Conservation (phyloP, 2,113 vertebrate species). For the Otocyon megalotis region DNA sequence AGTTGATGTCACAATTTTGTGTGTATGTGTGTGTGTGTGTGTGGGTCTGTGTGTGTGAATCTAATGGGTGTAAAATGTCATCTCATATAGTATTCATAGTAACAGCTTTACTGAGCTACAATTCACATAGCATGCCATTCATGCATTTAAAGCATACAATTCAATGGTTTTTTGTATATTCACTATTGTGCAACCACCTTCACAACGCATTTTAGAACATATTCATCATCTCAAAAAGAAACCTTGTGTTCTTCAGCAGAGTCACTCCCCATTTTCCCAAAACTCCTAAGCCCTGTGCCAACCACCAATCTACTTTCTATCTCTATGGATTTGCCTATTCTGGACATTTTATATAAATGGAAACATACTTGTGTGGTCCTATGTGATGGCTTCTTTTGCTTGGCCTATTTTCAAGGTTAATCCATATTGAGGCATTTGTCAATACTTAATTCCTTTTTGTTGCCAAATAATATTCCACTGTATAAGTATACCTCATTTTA, state of each 20-base stretch:
- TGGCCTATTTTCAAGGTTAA: not conserved
- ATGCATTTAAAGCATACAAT: not conserved
- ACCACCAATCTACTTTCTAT: not conserved
- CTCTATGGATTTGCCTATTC: not conserved
- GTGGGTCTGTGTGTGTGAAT: not conserved
- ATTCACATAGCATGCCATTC: not conserved
- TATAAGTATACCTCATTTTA: not conserved
- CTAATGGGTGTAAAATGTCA: not conserved
- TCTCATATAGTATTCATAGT: not conserved
- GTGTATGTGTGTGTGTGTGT: too few relatives aligned
- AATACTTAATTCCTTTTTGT: not conserved
- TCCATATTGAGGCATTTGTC: not conserved
- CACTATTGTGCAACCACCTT: not conserved
- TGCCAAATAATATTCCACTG: not conserved
- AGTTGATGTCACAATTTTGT: not conserved
- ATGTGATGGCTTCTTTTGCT: not conserved
- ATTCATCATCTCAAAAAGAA: not conserved
- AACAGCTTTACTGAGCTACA: not conserved
- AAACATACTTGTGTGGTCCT: not conserved
- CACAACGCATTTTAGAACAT: not conserved
- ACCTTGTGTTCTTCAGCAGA: not conserved
- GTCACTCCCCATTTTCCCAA: not conserved
- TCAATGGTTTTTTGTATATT: not conserved
- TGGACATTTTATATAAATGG: conserved; percentile 2
- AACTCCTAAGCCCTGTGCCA: not conserved